Percentiles rank a stretch among this genome's conserved stretches.
These are phyloP conservation scores for Metalampra italica DNA, from an alignment of 2,888 invertebrate species.

Conservation along the genomic window DNA sequence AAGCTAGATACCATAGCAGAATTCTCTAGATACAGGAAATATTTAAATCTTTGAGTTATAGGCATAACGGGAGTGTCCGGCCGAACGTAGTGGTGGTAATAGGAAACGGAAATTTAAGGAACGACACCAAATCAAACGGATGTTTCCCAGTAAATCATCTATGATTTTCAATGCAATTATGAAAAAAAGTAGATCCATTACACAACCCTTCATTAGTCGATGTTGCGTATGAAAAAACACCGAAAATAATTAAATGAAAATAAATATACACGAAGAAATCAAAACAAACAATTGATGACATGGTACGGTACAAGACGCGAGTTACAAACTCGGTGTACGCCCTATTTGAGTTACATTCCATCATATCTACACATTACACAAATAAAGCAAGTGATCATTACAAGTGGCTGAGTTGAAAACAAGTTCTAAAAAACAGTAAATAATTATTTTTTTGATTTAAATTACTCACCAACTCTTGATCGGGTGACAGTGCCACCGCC, in stretches of 20 bases:
- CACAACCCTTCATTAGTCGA: neutral
- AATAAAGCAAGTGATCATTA: neutral
- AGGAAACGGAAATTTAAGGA: conserved; percentile 5
- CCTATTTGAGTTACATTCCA: neutral
- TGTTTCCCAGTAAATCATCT: neutral
- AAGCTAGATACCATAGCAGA: too few species aligned
- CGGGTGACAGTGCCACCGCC: conserved; percentile 87
- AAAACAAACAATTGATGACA: conserved; percentile 76
- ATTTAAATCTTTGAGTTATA: too few species aligned
- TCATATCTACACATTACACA: too few species aligned
- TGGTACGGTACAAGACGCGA: conserved; percentile 60
- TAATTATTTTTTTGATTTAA: conserved; percentile 8
- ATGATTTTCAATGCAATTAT: too few species aligned
- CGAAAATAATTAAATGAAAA: neutral
- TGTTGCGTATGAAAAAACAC: neutral
- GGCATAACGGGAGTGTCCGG: too few species aligned
- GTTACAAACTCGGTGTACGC: conserved; percentile 22
- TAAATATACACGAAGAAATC: conserved; percentile 39
- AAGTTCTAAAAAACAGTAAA: neutral
- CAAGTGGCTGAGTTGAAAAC: neutral
- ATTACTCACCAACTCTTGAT: conserved; percentile 86
- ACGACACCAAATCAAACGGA: neutral
- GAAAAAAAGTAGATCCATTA: neutral
- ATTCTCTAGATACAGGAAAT: too few species aligned
- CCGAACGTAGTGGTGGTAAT: neutral